Evolutionary conservation across 2,113 vertebrate genomes (phyloP), one percentile per base, ranked within the genome.

Genomic region (Rhabdornis inornatus): DNA sequence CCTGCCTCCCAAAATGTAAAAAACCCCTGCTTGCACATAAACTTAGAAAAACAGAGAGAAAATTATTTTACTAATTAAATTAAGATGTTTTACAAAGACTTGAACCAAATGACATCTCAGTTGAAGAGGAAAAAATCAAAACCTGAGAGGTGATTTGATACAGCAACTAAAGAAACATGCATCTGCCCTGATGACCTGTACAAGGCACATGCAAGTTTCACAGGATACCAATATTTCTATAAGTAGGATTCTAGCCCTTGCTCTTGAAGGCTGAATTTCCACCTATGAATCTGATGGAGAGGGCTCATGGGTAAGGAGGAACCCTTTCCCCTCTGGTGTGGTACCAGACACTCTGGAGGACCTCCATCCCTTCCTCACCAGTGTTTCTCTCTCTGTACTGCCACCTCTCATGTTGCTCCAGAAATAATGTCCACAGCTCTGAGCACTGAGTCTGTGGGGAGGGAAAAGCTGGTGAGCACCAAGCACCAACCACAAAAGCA

Each of bases 281-380:
- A 69, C 9, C 18, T 42, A 3, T 0, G 3, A 70, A 47, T 8
- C 6, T 40, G 52, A 49, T 0, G 0, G 15, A 23, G 14, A 0
- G 14, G 15, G 24, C 3, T 56, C 5, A 47, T 1, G 1, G 3
- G 1, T 47, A 44, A 80, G 40, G 8, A 78, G 19, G 8, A 42
- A 5, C 15, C 1, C 12, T 63, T 44, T 61, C 21, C 42, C 17
- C 14, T 33, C 25, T 23, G 17, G 6, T 37, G 15, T 47, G 9
- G 28, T 55, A 7, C 16, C 0, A 1, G 39, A 27, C 2, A 11
- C 40, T 15, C 39, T 59, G 61, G 37, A 33, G 13, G 13, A 64
- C 3, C 13, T 47, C 24, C 10, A 5, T 18, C 7, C 22, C 11
- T n/a, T 55, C 15, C 28, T 4, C 23, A 28, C 4, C 12, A 23